A percentile compares a stretch with the other conserved stretches of the same genome.
phyloP scores from a whole-genome alignment of 2,888 invertebrate genomes.

The Drosophila histrio region DNA sequence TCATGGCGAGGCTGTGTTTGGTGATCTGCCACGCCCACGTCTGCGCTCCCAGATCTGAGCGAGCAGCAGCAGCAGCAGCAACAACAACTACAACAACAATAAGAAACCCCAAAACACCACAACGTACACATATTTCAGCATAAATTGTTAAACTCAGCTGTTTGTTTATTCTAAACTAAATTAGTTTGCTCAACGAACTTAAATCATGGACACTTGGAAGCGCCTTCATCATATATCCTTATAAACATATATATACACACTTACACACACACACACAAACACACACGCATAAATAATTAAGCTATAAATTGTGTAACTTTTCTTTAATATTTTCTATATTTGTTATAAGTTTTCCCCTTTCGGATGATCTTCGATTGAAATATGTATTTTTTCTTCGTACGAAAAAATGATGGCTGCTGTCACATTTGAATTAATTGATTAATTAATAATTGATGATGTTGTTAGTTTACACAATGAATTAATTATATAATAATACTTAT shows the following conservation, averaged over 20 bases:
- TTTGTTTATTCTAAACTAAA: slow-evolving; percentile 68
- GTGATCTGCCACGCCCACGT: slow-evolving; percentile 93
- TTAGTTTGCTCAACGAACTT: slow-evolving; percentile 73
- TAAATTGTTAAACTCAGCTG: slow-evolving; percentile 48
- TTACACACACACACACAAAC: slow-evolving; percentile 15
- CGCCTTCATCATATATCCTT: slow-evolving; percentile 41
- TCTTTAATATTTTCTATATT: slow-evolving; percentile 37
- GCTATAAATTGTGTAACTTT: slow-evolving; percentile 46
- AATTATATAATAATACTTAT: slow-evolving; percentile 37
- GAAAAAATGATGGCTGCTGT: slow-evolving; percentile 49
- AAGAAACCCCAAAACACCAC: slow-evolving; percentile 31
- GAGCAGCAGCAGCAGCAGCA: not conserved
- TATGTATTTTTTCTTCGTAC: slow-evolving; percentile 60
- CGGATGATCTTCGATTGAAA: slow-evolving; percentile 64
- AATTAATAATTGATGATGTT: slow-evolving; percentile 69
- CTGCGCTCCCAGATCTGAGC: slow-evolving; percentile 92
- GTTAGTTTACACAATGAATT: slow-evolving; percentile 70
- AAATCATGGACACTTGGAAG: slow-evolving; percentile 34
- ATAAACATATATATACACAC: slow-evolving; percentile 10
- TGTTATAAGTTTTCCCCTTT: slow-evolving; percentile 46
- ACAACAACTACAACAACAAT: not conserved
- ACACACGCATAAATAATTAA: slow-evolving; percentile 24
- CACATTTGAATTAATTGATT: slow-evolving; percentile 54
- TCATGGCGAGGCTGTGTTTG: slow-evolving; percentile 93
- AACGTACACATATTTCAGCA: slow-evolving; percentile 59